Conservation (phyloP, 2,888 invertebrate species). For the Uropetala carovei region DNA sequence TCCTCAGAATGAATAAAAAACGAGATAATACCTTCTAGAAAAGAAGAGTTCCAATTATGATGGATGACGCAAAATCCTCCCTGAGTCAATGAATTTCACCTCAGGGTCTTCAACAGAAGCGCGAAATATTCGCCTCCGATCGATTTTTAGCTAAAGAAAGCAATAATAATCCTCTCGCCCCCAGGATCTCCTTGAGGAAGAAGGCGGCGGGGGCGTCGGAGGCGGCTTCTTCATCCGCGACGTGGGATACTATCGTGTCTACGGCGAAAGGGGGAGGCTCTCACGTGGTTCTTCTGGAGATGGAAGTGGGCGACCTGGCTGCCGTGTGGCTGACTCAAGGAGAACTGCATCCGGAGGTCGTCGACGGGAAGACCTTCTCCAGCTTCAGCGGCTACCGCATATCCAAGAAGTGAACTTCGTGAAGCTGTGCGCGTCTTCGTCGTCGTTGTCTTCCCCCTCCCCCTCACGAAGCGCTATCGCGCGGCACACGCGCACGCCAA, state of each 20-base stretch:
- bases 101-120: too few relatives aligned
- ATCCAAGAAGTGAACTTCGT: conserved; percentile 72
- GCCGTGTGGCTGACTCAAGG: conserved; percentile 71
- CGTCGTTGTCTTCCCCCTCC: neutral
- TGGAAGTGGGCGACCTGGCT: conserved; percentile 74
- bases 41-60: too few relatives aligned
- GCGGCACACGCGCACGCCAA: neutral
- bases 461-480: neutral
- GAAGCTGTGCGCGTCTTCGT: neutral
- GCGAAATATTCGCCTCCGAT: too few relatives aligned
- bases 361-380: conserved; percentile 65
- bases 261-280: conserved; percentile 72
- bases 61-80: too few relatives aligned
- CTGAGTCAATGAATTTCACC: too few relatives aligned
- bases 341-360: conserved; percentile 63
- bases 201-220: neutral
- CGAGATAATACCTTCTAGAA: too few relatives aligned
- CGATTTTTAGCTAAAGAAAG: too few relatives aligned
- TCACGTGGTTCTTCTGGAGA: conserved; percentile 73
- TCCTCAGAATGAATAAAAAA: too few relatives aligned
- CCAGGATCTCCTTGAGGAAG: conserved; percentile 10
- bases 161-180: neutral
- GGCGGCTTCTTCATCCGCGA: neutral
- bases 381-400: conserved; percentile 74
- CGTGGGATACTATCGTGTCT: conserved; percentile 23